A percentile compares a stretch with the other conserved stretches of the same genome.
Conservation (phyloP, 2,888 invertebrate genomes). For the Neria commutata region DNA sequence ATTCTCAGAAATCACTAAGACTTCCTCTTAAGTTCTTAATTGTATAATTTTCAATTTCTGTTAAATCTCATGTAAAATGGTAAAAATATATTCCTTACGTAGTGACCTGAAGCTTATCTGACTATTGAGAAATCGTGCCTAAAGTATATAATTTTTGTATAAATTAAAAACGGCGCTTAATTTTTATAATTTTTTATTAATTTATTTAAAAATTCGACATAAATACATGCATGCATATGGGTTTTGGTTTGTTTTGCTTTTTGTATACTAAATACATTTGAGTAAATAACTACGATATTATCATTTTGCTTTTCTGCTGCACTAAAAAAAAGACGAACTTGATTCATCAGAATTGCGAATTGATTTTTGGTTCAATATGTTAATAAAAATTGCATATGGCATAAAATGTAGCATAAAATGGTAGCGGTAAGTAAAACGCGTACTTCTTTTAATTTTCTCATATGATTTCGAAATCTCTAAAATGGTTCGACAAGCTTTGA, state of each 20-base stretch:
- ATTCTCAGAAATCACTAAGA: no score
- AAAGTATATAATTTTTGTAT: no score
- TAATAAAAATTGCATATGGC: conserved; percentile 14
- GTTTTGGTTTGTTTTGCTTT: conserved; percentile 43
- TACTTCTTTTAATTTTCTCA: conserved; percentile 26
- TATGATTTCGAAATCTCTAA: conserved; percentile 53
- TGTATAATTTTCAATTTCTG: no score
- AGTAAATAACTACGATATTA: conserved; percentile 50
- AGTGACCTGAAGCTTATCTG: no score
- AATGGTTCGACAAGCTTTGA: conserved; percentile 55
- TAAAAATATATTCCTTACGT: no score
- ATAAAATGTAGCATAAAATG: conserved; percentile 21
- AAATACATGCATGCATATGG: conserved; percentile 60
- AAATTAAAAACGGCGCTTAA: conserved; percentile 9
- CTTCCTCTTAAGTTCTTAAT: no score
- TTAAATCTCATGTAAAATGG: no score
- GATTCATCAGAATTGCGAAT: conserved; percentile 27
- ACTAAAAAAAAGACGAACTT: conserved; percentile 27
- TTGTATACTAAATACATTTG: conserved; percentile 56
- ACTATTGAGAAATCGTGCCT: no score
- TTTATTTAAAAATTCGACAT: conserved; percentile 61
- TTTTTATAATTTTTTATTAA: conserved; percentile 42
- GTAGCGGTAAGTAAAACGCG: no score
- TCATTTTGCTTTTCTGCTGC: conserved; percentile 23
- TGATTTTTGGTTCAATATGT: conserved; percentile 1